A percentile compares a stretch with the other conserved stretches of the same genome.
Evolutionary conservation across 2,113 vertebrate species (phyloP).

Genomic region (Polyodon spathula): DNA sequence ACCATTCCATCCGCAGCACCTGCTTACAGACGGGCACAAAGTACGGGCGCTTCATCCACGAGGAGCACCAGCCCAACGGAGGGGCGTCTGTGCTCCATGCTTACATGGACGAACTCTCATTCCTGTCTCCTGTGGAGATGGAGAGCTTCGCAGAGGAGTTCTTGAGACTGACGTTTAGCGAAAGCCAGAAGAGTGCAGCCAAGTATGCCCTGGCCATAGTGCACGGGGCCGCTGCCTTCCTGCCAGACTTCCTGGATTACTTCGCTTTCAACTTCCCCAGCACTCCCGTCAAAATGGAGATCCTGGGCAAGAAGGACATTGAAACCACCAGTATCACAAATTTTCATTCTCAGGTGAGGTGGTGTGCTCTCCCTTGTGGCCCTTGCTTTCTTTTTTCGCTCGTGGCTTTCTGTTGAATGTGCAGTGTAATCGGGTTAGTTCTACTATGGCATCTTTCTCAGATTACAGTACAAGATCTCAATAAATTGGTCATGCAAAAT

Average conservation of each 20-base stretch:
- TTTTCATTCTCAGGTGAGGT: slow-evolving; percentile 91
- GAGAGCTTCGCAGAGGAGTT: slow-evolving; percentile 89
- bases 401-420: not conserved
- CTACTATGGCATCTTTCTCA: too few relatives aligned
- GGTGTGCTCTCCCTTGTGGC: too few relatives aligned
- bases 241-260: slow-evolving; percentile 96
- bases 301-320: slow-evolving; percentile 96
- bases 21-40: slow-evolving; percentile 77
- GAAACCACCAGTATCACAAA: slow-evolving; percentile 95
- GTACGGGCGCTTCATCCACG: slow-evolving; percentile 82
- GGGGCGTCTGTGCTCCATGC: slow-evolving; percentile 87
- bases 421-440: not conserved
- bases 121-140: slow-evolving; percentile 79
- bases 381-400: too few relatives aligned
- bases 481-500: too few relatives aligned
- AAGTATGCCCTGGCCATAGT: slow-evolving; percentile 87
- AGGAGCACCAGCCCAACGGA: slow-evolving; percentile 89
- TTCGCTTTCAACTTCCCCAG: slow-evolving; percentile 97
- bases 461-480: slow-evolving; percentile 24
- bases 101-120: slow-evolving; percentile 89
- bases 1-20: slow-evolving; percentile 84
- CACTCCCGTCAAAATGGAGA: slow-evolving; percentile 97
- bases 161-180: slow-evolving; percentile 80
- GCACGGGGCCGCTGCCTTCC: slow-evolving; percentile 83
- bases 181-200: slow-evolving; percentile 78